Percentiles rank a stretch among this genome's conserved stretches.
Conservation (phyloP, 2,797 vertebrate species). For the Neostethus bicornis region DNA sequence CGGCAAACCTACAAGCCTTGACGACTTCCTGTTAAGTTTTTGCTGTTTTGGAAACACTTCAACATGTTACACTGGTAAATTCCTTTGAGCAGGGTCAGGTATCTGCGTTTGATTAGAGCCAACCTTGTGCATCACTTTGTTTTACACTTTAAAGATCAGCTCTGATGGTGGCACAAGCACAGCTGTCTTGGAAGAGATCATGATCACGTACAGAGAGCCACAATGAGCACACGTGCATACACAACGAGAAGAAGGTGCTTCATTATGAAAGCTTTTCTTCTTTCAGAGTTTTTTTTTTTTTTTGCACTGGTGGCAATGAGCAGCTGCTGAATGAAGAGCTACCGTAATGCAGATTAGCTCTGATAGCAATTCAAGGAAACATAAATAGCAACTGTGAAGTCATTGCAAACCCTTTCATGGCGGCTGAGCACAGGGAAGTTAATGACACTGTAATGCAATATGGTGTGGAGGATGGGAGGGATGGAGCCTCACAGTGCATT, state of each 20-base stretch:
- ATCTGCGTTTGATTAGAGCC: not conserved
- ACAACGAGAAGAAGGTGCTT: slow-evolving; percentile 7
- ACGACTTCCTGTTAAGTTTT: slow-evolving; percentile 23
- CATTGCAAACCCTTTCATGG: slow-evolving; percentile 26
- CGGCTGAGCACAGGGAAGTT: slow-evolving; percentile 34
- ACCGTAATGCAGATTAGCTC: slow-evolving; percentile 19
- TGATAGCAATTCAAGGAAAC: slow-evolving; percentile 23
- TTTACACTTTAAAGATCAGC: slow-evolving; percentile 6
- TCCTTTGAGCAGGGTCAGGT: not conserved
- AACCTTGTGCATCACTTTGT: not conserved
- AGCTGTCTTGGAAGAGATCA: not conserved
- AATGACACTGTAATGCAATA: slow-evolving; percentile 64
- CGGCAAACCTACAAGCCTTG: slow-evolving; percentile 15
- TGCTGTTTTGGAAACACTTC: slow-evolving; percentile 3
- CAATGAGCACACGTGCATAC: slow-evolving; percentile 2
- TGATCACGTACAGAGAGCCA: not conserved
- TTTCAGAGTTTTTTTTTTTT: not conserved
- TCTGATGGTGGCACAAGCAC: not conserved
- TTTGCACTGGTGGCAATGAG: slow-evolving; percentile 6
- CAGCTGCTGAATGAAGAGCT: slow-evolving; percentile 25
- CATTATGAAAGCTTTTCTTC: slow-evolving; percentile 9
- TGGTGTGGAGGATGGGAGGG: slow-evolving; percentile 25
- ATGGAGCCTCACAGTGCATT: slow-evolving; percentile 35
- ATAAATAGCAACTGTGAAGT: slow-evolving; percentile 47
- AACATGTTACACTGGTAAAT: not conserved